phyloP scores from a whole-genome alignment of 2,797 vertebrate species.

The Poliocrania exsul region DNA sequence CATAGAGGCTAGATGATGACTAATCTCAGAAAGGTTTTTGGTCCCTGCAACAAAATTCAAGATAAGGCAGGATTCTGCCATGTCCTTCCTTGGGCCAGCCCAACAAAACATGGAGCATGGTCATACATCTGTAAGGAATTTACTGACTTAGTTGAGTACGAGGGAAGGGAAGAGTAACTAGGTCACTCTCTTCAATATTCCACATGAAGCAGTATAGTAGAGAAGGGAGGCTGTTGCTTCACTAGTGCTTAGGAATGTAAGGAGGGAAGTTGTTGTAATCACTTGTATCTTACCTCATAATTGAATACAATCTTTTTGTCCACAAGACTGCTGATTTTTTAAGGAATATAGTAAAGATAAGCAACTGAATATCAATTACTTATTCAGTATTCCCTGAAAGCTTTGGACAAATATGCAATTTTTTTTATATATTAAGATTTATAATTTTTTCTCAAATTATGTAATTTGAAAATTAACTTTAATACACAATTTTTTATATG shows the following conservation, averaged over 20 bases:
- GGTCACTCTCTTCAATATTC: background rate
- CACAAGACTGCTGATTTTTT: background rate
- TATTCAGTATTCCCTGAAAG: background rate
- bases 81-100: background rate
- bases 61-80: background rate
- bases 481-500: background rate
- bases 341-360: background rate
- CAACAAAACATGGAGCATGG: background rate
- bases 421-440: background rate
- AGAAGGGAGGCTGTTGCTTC: background rate
- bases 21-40: background rate
- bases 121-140: background rate
- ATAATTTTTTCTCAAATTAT: background rate
- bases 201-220: background rate
- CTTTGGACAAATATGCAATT: background rate
- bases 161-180: background rate
- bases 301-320: background rate
- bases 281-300: background rate
- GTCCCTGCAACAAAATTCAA: background rate
- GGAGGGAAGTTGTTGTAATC: background rate
- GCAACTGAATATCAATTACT: background rate
- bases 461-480: background rate
- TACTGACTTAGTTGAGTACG: background rate
- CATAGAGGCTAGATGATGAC: background rate
- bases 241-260: background rate